Percentiles rank a stretch among this genome's conserved stretches.
phyloP scores from a whole-genome alignment of 2,797 vertebrate genomes.

The Anableps anableps region DNA sequence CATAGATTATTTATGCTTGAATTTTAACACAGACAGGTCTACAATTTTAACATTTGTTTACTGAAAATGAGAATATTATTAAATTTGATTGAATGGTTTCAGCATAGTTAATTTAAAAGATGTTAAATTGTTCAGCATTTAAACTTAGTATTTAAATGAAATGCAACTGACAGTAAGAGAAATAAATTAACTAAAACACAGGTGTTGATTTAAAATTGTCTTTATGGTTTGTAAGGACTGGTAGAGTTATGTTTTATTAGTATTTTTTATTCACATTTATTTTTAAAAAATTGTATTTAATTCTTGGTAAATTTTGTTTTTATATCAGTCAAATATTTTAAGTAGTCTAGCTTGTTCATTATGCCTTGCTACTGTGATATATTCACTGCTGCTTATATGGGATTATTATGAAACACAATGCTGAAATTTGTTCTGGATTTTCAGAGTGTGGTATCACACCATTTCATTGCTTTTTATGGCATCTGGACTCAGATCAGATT shows the following conservation, averaged over 20 bases:
- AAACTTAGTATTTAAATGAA: too few species aligned
- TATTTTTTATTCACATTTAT: background rate
- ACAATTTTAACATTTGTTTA: too few species aligned
- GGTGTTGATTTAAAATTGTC: background rate
- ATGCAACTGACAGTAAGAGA: background rate
- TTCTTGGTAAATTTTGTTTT: background rate
- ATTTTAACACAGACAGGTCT: too few species aligned
- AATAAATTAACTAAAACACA: background rate
- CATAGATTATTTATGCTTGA: too few species aligned
- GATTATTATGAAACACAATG: background rate
- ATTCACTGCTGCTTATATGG: background rate
- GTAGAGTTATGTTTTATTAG: background rate
- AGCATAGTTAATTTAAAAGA: too few species aligned
- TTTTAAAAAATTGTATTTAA: background rate
- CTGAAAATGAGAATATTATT: too few species aligned
- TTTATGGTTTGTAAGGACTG: background rate
- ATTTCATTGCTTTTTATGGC: background rate
- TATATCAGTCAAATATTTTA: background rate
- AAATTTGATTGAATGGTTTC: too few species aligned
- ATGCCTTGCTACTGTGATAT: background rate
- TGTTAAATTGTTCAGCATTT: too few species aligned
- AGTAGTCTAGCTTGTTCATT: background rate
- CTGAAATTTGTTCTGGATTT: background rate
- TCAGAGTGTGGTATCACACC: background rate
- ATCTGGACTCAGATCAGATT: background rate